A percentile compares a stretch with the other conserved stretches of the same genome.
These are phyloP conservation scores for Drosophila nebulosa DNA, from an alignment of 1,140 invertebrate genomes.

Conservation along the genomic window DNA sequence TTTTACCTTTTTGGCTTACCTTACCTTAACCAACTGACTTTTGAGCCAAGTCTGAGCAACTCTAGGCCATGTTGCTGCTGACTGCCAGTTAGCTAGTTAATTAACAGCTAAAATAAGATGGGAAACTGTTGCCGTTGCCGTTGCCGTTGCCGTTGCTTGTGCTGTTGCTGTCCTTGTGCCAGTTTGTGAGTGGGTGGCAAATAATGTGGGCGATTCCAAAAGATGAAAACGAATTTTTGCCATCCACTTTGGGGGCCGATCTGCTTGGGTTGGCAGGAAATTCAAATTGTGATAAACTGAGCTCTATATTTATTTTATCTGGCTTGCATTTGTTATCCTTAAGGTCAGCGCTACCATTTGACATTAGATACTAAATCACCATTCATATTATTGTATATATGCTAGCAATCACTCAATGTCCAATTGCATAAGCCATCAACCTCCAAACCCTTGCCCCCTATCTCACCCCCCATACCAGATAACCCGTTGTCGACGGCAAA, in stretches of 20 bases:
- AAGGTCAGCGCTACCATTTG: slow-evolving; percentile 28
- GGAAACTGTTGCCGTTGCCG: not conserved
- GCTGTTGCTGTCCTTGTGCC: slow-evolving; percentile 62
- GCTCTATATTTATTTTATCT: not conserved
- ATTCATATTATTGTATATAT: slow-evolving; percentile 25
- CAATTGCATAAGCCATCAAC: slow-evolving; percentile 63
- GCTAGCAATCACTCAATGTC: slow-evolving; percentile 65
- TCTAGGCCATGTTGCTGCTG: slow-evolving; percentile 18
- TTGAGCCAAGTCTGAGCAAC: slow-evolving; percentile 43
- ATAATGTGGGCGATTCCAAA: slow-evolving; percentile 23
- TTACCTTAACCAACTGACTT: slow-evolving; percentile 31
- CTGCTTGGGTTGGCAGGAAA: too few relatives aligned
- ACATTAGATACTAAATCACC: slow-evolving; percentile 41
- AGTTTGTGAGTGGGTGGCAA: slow-evolving; percentile 55
- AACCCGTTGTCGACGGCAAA: slow-evolving; percentile 4
- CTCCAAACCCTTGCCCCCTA: not conserved
- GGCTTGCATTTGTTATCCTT: not conserved
- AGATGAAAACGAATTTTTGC: not conserved
- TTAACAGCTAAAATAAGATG: slow-evolving; percentile 48
- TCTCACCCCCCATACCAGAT: not conserved
- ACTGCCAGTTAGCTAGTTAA: slow-evolving; percentile 67
- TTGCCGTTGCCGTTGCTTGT: slow-evolving; percentile 1
- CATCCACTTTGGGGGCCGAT: too few relatives aligned
- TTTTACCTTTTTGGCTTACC: slow-evolving; percentile 12
- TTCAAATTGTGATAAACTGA: too few relatives aligned